phyloP scores from a whole-genome alignment of 2,113 vertebrate genomes.

The Marcusenius ussheri region DNA sequence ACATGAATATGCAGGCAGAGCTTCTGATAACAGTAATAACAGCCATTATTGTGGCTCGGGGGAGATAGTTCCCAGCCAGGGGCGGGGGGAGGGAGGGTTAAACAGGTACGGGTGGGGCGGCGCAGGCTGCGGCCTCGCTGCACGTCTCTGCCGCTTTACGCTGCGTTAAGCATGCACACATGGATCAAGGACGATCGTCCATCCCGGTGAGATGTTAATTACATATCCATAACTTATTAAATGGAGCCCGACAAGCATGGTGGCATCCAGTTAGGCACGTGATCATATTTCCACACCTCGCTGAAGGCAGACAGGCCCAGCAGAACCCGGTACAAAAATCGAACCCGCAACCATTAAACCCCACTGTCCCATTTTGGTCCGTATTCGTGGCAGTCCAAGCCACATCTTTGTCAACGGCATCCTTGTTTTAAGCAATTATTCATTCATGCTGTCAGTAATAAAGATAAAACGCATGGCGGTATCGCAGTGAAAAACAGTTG shows the following conservation, averaged over 20 bases:
- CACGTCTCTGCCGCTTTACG: background rate
- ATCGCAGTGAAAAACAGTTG: background rate
- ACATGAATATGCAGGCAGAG: constrained; percentile 4
- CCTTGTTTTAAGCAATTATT: background rate
- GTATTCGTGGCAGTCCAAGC: background rate
- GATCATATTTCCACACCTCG: background rate
- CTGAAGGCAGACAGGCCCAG: background rate
- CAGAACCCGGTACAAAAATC: background rate
- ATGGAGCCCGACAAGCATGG: background rate
- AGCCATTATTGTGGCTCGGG: constrained; percentile 1
- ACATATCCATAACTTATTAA: constrained; percentile 10
- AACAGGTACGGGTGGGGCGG: background rate
- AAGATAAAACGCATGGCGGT: background rate
- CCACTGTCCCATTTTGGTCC: background rate
- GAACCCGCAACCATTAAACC: background rate
- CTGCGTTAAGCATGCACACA: background rate
- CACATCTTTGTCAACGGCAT: background rate
- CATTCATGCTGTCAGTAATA: background rate
- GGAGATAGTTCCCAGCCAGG: background rate
- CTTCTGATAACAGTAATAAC: constrained; percentile 6
- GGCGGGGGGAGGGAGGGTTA: background rate
- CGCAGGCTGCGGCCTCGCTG: background rate
- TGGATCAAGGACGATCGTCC: background rate
- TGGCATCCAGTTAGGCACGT: background rate
- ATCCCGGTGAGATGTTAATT: background rate